Conservation (phyloP, 37 sponge, comb jelly and placozoan genomes). For the Cladorhizidae sp. region DNA sequence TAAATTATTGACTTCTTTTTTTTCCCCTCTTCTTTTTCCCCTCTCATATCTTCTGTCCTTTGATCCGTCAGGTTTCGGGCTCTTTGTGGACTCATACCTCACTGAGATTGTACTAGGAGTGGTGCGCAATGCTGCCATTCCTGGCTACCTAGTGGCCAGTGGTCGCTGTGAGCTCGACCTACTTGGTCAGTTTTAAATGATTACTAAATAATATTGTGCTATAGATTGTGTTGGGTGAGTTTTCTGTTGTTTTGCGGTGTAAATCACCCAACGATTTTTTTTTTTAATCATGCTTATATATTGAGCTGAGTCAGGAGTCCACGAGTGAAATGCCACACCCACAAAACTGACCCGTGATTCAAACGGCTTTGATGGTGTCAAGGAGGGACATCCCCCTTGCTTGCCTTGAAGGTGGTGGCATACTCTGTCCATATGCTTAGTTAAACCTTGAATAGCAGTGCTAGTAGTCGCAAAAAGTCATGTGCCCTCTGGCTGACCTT, state of each 20-base stretch:
- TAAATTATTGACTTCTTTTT: no score
- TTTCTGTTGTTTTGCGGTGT: not conserved
- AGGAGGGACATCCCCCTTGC: no score
- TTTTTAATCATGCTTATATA: not conserved
- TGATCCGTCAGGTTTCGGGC: constrained; percentile 1
- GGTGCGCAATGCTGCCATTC: constrained; percentile 5
- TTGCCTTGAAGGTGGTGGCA: no score
- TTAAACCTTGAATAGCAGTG: no score
- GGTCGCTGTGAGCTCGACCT: not conserved
- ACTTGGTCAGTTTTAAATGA: constrained; percentile 7
- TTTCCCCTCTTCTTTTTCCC: no score
- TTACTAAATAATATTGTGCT: not conserved
- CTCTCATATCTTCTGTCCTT: not conserved
- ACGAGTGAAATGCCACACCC: not conserved
- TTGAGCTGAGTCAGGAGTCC: not conserved
- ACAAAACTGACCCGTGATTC: no score
- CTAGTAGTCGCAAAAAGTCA: no score
- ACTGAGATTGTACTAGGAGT: constrained; percentile 23
- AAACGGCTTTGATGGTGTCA: no score
- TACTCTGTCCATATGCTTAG: no score
- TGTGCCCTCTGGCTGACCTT: no score
- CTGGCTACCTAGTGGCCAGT: constrained; percentile 1
- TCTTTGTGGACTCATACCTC: constrained; percentile 17
- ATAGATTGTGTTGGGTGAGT: not conserved
- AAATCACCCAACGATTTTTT: not conserved